Evolutionary conservation across 2,113 vertebrate species (phyloP), one percentile per base, ranked within the genome.

Genomic region (Cyanoliseus patagonus): DNA sequence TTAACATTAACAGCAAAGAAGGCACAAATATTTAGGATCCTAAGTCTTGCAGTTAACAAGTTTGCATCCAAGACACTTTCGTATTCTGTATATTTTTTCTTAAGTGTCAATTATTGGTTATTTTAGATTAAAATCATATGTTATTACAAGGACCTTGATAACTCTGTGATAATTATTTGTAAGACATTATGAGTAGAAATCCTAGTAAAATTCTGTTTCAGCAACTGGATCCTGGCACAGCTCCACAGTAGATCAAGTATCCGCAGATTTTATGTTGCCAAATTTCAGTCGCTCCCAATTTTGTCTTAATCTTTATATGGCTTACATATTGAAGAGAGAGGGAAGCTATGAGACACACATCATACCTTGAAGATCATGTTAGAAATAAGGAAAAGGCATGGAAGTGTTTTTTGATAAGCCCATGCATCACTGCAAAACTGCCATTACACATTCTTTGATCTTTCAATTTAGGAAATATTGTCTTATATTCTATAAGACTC

Each of bases 101-200:
- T 78, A 81, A 75, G 33, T 89, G 80, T 73, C 77, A 95, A 57
- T 96, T 94, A 93, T 87, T 92, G 46, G 47, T 79, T 94, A 79
- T 82, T 96, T 96, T 91, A 93, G 66, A 86, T 53, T 3, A 93
- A 83, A 90, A 95, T 79, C 80, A 69, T 95, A 95, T 94, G 94
- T 62, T 95, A 87, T 93, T 96, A 86, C 66, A 16, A 79, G 30
- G 86, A 96, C 96, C 94, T 88, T n/a, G 83, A 88, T 93, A 93
- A 82, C n/a, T 73, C 5, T 55, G 47, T 92, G 91, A 76, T 94
- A 88, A 92, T 84, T 92, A 92, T 94, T 97, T 96, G 76, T 92
- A 86, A 81, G 76, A 75, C 15, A 78, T 74, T 18, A 61, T 64
- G 30, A 95, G 35, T 41, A 88, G 46, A 92, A 90, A 83, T 86